Conservation (phyloP, 1,140 invertebrate species). For the Homalodisca vitripennis region DNA sequence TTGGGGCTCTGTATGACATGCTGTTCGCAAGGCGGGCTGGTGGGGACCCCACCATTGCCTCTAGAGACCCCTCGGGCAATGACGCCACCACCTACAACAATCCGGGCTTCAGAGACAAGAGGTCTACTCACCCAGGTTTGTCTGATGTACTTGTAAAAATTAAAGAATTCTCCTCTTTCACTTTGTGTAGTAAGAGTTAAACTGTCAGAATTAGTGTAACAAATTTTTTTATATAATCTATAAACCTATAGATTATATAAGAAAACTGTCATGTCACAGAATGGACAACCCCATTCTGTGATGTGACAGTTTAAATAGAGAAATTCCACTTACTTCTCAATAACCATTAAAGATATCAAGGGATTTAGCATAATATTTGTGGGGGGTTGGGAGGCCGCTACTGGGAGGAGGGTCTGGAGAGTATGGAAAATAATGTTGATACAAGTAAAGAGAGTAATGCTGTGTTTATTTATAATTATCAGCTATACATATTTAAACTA, state of each 20-base stretch:
- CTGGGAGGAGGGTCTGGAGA: too few species aligned
- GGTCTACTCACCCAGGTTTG: slow-evolving; percentile 47
- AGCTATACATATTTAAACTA: too few species aligned
- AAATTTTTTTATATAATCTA: not conserved
- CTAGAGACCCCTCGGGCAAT: slow-evolving; percentile 50
- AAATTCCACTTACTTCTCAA: too few species aligned
- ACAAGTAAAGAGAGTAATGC: too few species aligned
- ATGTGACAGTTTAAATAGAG: too few species aligned
- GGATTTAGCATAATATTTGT: too few species aligned
- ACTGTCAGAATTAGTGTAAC: not conserved
- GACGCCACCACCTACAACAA: slow-evolving; percentile 75
- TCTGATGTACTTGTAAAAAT: too few species aligned
- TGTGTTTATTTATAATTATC: too few species aligned
- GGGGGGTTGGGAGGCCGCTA: too few species aligned
- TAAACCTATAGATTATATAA: not conserved
- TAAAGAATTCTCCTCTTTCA: not conserved
- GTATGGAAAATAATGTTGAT: too few species aligned
- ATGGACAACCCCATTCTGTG: not conserved
- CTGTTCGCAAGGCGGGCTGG: slow-evolving; percentile 65
- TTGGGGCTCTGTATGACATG: slow-evolving; percentile 73
- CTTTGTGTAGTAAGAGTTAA: not conserved
- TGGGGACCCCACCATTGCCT: slow-evolving; percentile 70
- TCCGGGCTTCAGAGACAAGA: slow-evolving; percentile 74
- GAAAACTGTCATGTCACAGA: not conserved
- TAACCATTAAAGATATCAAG: too few species aligned